Evolutionary conservation across 2,888 invertebrate genomes (phyloP).

Genomic region (Sycophila texana): DNA sequence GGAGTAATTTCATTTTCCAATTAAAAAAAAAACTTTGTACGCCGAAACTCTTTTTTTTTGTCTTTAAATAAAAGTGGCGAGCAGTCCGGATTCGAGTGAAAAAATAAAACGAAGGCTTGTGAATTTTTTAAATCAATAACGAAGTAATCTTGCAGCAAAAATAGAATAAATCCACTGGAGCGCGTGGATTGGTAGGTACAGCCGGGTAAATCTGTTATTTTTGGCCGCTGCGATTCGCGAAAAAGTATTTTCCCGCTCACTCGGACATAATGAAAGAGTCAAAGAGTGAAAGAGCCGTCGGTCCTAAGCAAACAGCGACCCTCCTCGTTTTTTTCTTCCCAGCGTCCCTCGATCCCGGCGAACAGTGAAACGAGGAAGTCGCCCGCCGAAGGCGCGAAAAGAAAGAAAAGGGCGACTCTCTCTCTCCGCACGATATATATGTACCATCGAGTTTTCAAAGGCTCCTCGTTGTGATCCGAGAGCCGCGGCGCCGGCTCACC

Average conservation of each 20-base stretch:
- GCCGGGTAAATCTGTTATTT: conserved; percentile 37
- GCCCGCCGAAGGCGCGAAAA: neutral
- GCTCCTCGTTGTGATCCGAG: conserved; percentile 18
- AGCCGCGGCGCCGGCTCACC: neutral
- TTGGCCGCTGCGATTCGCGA: conserved; percentile 34
- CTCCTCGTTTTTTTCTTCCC: conserved; percentile 9
- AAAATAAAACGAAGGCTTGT: too few species aligned
- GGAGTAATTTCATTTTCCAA: neutral
- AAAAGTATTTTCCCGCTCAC: conserved; percentile 45
- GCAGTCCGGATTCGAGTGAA: too few species aligned
- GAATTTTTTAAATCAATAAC: too few species aligned
- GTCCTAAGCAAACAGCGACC: conserved; percentile 52
- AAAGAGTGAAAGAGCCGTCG: conserved; percentile 43
- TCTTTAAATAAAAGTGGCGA: neutral
- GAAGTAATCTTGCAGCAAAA: neutral
- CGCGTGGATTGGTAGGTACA: neutral
- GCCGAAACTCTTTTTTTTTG: neutral
- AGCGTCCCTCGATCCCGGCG: neutral
- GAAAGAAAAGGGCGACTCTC: neutral
- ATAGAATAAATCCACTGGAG: neutral
- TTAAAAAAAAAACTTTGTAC: neutral
- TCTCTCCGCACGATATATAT: neutral
- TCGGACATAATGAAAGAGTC: conserved; percentile 52
- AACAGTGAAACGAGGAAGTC: neutral
- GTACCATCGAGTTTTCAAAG: conserved; percentile 36